phyloP scores from a whole-genome alignment of 2,888 invertebrate genomes.

The Blastobasis adustella region DNA sequence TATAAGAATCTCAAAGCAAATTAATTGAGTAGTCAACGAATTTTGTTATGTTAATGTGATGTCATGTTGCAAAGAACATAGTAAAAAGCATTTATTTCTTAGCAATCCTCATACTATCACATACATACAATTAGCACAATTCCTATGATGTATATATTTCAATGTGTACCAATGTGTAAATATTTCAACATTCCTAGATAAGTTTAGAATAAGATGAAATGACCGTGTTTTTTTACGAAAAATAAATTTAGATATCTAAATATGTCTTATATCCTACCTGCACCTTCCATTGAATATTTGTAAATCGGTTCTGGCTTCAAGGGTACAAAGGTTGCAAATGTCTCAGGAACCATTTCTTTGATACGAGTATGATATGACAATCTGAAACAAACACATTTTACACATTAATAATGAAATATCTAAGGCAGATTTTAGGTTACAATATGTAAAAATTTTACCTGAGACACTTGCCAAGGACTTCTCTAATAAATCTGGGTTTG shows the following conservation, averaged over 20 bases:
- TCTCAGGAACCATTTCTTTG: constrained; percentile 92
- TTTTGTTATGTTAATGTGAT: constrained; percentile 5
- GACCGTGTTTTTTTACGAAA: constrained; percentile 35
- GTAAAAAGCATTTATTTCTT: constrained; percentile 39
- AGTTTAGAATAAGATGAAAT: constrained; percentile 49
- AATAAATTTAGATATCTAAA: constrained; percentile 26
- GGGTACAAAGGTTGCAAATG: constrained; percentile 90
- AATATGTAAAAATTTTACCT: constrained; percentile 72
- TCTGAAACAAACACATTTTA: constrained; percentile 50
- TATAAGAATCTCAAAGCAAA: constrained; percentile 3
- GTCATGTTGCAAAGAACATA: constrained; percentile 30
- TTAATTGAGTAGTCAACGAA: no score
- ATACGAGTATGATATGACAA: constrained; percentile 96
- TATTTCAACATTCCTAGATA: constrained; percentile 47
- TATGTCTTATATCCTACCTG: constrained; percentile 78
- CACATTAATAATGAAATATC: background rate
- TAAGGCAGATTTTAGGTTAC: background rate
- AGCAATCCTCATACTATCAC: constrained; percentile 6
- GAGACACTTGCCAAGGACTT: constrained; percentile 92
- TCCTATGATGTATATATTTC: constrained; percentile 11
- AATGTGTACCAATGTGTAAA: constrained; percentile 51
- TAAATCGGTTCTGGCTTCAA: constrained; percentile 89
- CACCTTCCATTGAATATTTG: constrained; percentile 93
- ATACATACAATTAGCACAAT: constrained; percentile 7
- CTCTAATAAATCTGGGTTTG: constrained; percentile 94